A percentile compares a stretch with the other conserved stretches of the same genome.
phyloP scores from a whole-genome alignment of 2,888 invertebrate genomes.

The Microchrysa polita region DNA sequence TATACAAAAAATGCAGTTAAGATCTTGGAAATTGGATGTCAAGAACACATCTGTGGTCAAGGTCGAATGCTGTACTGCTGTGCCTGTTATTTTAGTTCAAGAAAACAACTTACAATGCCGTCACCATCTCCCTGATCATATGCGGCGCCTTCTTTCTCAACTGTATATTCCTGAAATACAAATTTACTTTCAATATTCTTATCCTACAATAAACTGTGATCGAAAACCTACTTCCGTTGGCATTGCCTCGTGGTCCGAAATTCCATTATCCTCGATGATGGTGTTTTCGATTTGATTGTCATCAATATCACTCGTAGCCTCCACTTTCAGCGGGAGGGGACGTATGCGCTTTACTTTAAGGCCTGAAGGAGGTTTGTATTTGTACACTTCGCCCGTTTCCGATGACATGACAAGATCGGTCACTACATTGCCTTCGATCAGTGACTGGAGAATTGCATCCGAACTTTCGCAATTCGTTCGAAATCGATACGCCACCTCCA shows the following conservation, averaged over 20 bases:
- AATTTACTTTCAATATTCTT: too few species aligned
- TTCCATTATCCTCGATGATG: constrained; percentile 15
- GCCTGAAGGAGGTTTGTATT: constrained; percentile 56
- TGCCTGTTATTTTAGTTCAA: too few species aligned
- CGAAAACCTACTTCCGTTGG: constrained; percentile 5
- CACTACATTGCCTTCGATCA: constrained; percentile 52
- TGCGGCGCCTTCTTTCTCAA: too few species aligned
- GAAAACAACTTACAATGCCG: too few species aligned
- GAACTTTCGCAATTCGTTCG: constrained; percentile 61
- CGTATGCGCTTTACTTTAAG: constrained; percentile 55
- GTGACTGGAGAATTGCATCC: constrained; percentile 57
- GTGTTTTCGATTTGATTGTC: constrained; percentile 9
- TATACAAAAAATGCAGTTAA: too few species aligned
- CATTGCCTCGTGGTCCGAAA: constrained; percentile 3
- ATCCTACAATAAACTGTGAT: too few species aligned
- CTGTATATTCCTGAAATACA: too few species aligned
- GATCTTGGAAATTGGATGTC: too few species aligned
- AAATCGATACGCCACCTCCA: constrained; percentile 60
- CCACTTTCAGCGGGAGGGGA: constrained; percentile 35
- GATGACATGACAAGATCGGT: constrained; percentile 48
- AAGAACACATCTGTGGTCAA: too few species aligned
- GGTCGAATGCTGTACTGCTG: too few species aligned
- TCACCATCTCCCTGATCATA: too few species aligned
- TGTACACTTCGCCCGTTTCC: constrained; percentile 51
- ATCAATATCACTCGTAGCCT: constrained; percentile 34